phyloP scores from a whole-genome alignment of 2,797 vertebrate genomes.

The Schizothorax lantsangensis region DNA sequence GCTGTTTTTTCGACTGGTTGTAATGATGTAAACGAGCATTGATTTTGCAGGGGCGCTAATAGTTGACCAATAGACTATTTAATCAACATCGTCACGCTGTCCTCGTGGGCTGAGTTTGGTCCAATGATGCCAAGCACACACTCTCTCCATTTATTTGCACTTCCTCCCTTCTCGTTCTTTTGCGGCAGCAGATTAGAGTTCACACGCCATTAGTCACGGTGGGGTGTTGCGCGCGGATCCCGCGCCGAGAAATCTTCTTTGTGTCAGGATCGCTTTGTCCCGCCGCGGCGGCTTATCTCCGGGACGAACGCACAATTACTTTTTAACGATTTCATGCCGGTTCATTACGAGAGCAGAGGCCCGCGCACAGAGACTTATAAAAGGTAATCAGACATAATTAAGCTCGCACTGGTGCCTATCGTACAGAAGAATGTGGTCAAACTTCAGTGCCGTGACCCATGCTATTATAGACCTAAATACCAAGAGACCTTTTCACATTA shows the following conservation, averaged over 20 bases:
- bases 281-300: conserved; percentile 68
- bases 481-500: conserved; percentile 43
- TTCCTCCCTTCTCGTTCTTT: conserved; percentile 60
- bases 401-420: conserved; percentile 53
- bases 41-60: background rate
- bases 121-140: background rate
- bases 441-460: conserved; percentile 37
- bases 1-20: background rate
- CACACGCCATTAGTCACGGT: conserved; percentile 77
- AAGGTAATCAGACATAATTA: conserved; percentile 75
- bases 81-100: conserved; percentile 24
- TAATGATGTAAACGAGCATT: background rate
- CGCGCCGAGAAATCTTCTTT: conserved; percentile 71
- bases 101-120: background rate
- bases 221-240: conserved; percentile 66
- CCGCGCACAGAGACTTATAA: conserved; percentile 68
- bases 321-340: conserved; percentile 78
- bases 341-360: conserved; percentile 77
- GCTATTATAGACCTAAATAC: conserved; percentile 48
- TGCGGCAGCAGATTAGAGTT: conserved; percentile 75
- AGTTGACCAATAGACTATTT: conserved; percentile 20
- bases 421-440: conserved; percentile 40
- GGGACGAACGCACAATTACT: conserved; percentile 77
- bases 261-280: conserved; percentile 75
- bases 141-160: conserved; percentile 33